A percentile compares a stretch with the other conserved stretches of the same genome.
Conservation (phyloP, 2,797 vertebrate genomes). For the Mus caroli region DNA sequence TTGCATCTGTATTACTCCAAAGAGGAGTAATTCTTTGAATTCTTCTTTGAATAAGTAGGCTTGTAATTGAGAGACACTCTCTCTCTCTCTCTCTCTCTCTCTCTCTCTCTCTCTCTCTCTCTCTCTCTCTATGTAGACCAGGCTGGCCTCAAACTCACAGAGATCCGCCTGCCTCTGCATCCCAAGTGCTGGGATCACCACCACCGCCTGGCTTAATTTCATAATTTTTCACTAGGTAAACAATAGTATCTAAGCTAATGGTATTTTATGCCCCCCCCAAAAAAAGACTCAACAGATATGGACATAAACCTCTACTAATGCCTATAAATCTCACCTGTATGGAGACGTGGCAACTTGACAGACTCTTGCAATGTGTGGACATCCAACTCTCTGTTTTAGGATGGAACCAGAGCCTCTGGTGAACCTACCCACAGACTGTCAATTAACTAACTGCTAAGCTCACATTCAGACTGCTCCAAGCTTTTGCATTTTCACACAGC, state of each 20-base stretch:
- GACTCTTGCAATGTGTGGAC: not conserved
- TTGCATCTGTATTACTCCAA: conserved; percentile 9
- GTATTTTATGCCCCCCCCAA: not conserved
- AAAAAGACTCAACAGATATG: not conserved
- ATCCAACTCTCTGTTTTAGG: not conserved
- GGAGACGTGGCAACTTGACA: not conserved
- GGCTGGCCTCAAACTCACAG: not conserved
- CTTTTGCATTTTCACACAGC: not conserved
- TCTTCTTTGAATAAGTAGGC: not conserved
- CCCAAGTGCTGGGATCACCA: not conserved
- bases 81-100: not conserved
- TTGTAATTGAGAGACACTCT: not conserved
- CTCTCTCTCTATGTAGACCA: not conserved
- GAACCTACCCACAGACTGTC: not conserved
- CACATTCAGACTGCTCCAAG: not conserved
- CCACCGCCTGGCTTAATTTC: not conserved
- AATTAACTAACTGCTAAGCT: not conserved
- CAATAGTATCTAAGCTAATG: not conserved
- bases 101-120: not conserved
- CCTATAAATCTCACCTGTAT: not conserved
- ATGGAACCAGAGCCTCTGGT: not conserved
- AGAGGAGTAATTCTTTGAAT: not conserved
- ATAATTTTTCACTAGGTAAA: not conserved
- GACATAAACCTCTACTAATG: not conserved
- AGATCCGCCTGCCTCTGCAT: not conserved